phyloP scores from a whole-genome alignment of 2,888 invertebrate genomes.

The Platypus cylindrus region DNA sequence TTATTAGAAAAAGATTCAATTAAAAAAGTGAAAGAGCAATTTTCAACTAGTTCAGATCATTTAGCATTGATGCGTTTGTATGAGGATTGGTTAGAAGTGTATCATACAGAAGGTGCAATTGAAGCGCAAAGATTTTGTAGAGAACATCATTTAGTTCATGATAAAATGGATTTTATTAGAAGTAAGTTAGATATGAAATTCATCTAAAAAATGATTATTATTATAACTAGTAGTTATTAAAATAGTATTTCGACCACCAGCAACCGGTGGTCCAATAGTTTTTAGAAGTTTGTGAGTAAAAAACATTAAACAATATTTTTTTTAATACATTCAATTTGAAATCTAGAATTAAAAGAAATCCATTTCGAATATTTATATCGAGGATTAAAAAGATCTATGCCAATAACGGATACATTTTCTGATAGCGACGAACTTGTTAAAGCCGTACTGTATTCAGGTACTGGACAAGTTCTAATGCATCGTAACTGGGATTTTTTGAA shows the following conservation, averaged over 20 bases:
- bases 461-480: constrained; percentile 41
- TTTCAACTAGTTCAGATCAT: constrained; percentile 48
- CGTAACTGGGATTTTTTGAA: constrained; percentile 40
- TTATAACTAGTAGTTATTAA: no score
- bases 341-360: constrained; percentile 43
- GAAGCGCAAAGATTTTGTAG: constrained; percentile 36
- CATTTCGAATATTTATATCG: constrained; percentile 42
- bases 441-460: constrained; percentile 45
- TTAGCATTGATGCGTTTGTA: constrained; percentile 44
- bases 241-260: no score
- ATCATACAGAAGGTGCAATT: constrained; percentile 23
- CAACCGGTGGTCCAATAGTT: no score
- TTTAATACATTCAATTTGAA: no score
- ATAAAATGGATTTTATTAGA: constrained; percentile 40
- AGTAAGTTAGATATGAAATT: no score
- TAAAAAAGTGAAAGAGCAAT: constrained; percentile 39
- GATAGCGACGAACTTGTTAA: constrained; percentile 44
- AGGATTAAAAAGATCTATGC: constrained; percentile 30
- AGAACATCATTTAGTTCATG: constrained; percentile 34
- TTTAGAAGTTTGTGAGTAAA: no score
- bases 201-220: no score
- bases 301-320: no score
- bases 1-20: constrained; percentile 39
- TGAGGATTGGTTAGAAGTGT: constrained; percentile 37
- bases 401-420: constrained; percentile 35